A percentile compares a stretch with the other conserved stretches of the same genome.
Conservation (phyloP, 2,888 invertebrate genomes). For the Chrysopilus asiliformis region DNA sequence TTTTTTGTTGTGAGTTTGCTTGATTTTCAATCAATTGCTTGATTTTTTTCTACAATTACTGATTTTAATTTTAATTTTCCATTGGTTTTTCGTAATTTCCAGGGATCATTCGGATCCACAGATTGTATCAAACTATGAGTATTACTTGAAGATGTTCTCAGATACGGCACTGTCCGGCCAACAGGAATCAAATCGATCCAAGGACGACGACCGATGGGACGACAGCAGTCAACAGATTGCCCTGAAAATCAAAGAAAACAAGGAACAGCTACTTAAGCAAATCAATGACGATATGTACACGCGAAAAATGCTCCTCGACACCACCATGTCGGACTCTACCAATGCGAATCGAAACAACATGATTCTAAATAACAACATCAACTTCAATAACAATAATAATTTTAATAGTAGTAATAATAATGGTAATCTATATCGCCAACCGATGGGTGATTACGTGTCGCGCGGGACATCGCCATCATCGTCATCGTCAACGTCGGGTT, state of each 20-base stretch:
- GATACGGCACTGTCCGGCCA: slow-evolving; percentile 2
- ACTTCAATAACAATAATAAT: neutral
- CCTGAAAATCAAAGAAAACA: neutral
- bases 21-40: neutral
- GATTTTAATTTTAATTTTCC: neutral
- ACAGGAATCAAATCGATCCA: too few relatives aligned
- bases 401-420: too few relatives aligned
- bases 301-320: too few relatives aligned
- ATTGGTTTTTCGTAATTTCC: slow-evolving; percentile 3
- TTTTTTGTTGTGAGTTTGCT: neutral
- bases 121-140: slow-evolving; percentile 12
- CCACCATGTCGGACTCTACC: slow-evolving; percentile 1
- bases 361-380: too few relatives aligned
- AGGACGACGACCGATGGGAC: too few relatives aligned
- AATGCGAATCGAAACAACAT: neutral
- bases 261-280: too few relatives aligned
- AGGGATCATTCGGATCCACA: slow-evolving; percentile 13
- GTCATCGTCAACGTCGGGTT: too few relatives aligned
- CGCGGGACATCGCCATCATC: neutral
- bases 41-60: too few relatives aligned
- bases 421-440: neutral
- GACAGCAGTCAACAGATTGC: too few relatives aligned
- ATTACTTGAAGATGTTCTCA: slow-evolving; percentile 12
- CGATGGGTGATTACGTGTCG: neutral
- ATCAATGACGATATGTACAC: too few relatives aligned